Percentiles rank a stretch among this genome's conserved stretches.
These are phyloP conservation scores for Drosophila pegasa DNA, from an alignment of 2,888 invertebrate species.

Conservation along the genomic window DNA sequence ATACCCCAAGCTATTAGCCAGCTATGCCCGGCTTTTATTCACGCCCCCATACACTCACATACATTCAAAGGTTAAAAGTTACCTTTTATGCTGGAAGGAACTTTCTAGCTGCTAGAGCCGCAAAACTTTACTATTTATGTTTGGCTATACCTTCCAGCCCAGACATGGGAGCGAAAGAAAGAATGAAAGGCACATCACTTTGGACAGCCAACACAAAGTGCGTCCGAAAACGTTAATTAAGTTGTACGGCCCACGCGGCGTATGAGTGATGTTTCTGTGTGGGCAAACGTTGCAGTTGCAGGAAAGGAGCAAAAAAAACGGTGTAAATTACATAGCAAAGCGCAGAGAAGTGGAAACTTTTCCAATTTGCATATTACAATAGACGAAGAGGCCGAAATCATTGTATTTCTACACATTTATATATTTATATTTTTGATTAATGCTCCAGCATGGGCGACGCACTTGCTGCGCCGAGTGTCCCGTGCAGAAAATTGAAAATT, in stretches of 20 bases:
- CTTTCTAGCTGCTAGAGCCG: constrained; percentile 27
- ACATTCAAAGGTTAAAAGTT: constrained; percentile 46
- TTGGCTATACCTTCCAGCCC: constrained; percentile 11
- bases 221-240: constrained; percentile 38
- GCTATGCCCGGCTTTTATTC: constrained; percentile 13
- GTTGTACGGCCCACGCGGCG: constrained; percentile 33
- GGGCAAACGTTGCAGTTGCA: constrained; percentile 18
- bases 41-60: constrained; percentile 1
- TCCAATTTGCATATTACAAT: constrained; percentile 49
- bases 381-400: constrained; percentile 4
- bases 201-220: constrained; percentile 10
- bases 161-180: neutral
- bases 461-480: constrained; percentile 54
- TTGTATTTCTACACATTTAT: constrained; percentile 17
- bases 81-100: constrained; percentile 9
- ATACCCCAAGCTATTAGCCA: constrained; percentile 54
- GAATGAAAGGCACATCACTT: constrained; percentile 4
- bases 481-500: constrained; percentile 70
- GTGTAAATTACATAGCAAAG: neutral
- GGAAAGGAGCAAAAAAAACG: neutral
- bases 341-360: constrained; percentile 32
- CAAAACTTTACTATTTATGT: constrained; percentile 30
- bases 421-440: constrained; percentile 25
- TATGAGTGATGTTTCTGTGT: constrained; percentile 28
- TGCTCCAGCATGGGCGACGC: constrained; percentile 40